Percentiles rank a stretch among this genome's conserved stretches.
phyloP scores from a whole-genome alignment of 2,113 vertebrate species.

The Poecilia latipinna region DNA sequence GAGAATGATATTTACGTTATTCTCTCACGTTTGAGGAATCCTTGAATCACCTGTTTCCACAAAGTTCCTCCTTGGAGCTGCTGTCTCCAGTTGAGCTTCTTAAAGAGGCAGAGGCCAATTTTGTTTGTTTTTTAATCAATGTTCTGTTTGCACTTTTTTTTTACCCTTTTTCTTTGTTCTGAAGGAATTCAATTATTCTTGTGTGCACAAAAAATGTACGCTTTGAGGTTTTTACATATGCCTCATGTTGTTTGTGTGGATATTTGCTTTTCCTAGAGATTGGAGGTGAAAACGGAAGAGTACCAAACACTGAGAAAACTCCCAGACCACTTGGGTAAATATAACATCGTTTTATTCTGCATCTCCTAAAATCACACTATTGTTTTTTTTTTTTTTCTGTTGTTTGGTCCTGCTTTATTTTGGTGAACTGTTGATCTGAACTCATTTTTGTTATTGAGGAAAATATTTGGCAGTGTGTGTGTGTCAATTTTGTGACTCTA shows the following conservation, averaged over 20 bases:
- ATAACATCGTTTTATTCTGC: neutral
- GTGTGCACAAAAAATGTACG: neutral
- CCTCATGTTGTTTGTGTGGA: neutral
- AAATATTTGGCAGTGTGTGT: neutral
- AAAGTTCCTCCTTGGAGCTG: no score
- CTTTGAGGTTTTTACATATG: neutral
- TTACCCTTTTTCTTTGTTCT: no score
- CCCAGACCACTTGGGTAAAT: slow-evolving; percentile 41
- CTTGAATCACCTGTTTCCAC: no score
- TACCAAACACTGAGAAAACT: slow-evolving; percentile 38
- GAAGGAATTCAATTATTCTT: no score
- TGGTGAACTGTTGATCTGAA: no score
- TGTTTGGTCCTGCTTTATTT: neutral
- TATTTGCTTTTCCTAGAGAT: slow-evolving; percentile 24
- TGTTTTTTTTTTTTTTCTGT: neutral
- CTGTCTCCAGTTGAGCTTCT: no score
- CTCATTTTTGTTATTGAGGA: neutral
- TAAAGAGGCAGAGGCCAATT: no score
- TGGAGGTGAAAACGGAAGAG: slow-evolving; percentile 1
- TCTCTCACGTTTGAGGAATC: no score
- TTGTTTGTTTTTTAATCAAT: no score
- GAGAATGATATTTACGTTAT: no score
- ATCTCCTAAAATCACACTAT: neutral
- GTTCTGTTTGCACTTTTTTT: no score
- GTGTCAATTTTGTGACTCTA: neutral